Evolutionary conservation across 2,113 vertebrate genomes (phyloP).

Genomic region (Neogale vison): DNA sequence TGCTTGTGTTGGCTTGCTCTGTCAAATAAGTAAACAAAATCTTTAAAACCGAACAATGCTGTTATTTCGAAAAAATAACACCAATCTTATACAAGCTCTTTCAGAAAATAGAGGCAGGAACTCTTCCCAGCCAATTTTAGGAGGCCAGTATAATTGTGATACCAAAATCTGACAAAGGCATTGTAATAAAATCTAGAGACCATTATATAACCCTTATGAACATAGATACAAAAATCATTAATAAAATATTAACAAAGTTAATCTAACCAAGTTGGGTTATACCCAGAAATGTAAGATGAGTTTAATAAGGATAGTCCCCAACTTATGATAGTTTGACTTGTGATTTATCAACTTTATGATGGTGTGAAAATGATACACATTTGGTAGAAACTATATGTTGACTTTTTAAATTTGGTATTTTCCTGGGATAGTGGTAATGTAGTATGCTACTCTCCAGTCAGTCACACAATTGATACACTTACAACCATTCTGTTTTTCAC

Average conservation of each 20-base stretch:
- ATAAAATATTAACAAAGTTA: slow-evolving; percentile 3
- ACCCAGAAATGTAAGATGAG: neutral
- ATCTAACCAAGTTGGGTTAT: neutral
- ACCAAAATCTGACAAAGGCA: neutral
- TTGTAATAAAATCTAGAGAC: neutral
- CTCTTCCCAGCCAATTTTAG: neutral
- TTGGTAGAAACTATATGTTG: neutral
- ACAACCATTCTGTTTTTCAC: neutral
- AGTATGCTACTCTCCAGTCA: neutral
- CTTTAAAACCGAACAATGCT: neutral
- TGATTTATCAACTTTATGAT: neutral
- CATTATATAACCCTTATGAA: neutral
- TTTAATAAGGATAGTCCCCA: neutral
- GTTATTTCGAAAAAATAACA: neutral
- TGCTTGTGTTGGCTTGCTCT: too few species aligned
- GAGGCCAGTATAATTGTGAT: neutral
- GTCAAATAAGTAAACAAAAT: too few species aligned
- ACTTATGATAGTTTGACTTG: neutral
- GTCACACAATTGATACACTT: neutral
- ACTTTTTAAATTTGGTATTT: neutral
- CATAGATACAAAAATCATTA: neutral
- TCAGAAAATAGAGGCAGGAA: neutral
- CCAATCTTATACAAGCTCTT: neutral
- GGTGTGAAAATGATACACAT: neutral
- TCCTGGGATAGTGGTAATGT: neutral